Evolutionary conservation across 2,797 vertebrate species (phyloP).

Genomic region (Psittacula derbiana): DNA sequence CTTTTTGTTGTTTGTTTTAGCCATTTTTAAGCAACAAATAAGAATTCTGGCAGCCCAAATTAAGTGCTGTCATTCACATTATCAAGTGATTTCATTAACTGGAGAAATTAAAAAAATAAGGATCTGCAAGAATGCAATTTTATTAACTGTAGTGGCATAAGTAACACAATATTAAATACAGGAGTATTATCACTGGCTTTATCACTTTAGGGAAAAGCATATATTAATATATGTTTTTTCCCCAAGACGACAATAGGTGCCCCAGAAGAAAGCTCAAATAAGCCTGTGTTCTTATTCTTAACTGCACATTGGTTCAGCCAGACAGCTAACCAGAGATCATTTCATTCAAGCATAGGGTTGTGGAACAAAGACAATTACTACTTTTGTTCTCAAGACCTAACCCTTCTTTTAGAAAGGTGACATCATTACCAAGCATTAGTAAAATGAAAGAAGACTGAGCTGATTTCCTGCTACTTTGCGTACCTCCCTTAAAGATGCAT

Average conservation of each 20-base stretch:
- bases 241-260: not conserved
- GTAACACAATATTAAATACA: not conserved
- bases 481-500: slow-evolving; percentile 37
- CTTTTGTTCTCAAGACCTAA: not conserved
- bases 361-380: not conserved
- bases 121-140: not conserved
- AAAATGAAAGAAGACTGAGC: not conserved
- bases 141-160: not conserved
- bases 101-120: not conserved
- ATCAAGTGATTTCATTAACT: not conserved
- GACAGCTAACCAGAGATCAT: not conserved
- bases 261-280: not conserved
- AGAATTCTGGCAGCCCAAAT: not conserved
- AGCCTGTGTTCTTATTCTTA: not conserved
- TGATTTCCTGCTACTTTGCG: slow-evolving; percentile 59
- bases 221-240: too few species aligned
- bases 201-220: not conserved
- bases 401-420: not conserved
- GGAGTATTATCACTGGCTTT: not conserved
- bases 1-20: not conserved
- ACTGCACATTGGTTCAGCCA: not conserved
- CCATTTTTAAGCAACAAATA: not conserved
- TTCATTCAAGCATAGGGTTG: not conserved
- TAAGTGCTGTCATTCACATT: not conserved
- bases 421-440: not conserved